A percentile compares a stretch with the other conserved stretches of the same genome.
phyloP scores from a whole-genome alignment of 2,797 vertebrate genomes.

The Sorex maritimensis region DNA sequence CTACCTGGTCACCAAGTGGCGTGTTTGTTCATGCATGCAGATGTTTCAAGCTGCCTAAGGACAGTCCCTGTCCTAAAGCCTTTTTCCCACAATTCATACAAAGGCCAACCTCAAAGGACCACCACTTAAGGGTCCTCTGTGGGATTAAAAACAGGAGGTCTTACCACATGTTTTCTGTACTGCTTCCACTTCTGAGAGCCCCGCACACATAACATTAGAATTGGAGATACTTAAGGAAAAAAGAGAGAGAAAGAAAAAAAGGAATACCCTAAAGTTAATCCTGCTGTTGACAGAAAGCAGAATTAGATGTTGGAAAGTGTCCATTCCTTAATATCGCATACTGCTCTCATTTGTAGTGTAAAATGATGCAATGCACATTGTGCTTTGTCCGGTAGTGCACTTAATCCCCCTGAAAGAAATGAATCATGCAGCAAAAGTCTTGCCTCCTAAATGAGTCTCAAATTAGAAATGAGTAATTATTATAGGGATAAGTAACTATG shows the following conservation, averaged over 20 bases:
- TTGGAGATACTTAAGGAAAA: conserved; percentile 72
- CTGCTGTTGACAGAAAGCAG: conserved; percentile 85
- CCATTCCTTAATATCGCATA: conserved; percentile 82
- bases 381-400: conserved; percentile 81
- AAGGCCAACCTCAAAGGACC: conserved; percentile 78
- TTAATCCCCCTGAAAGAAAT: conserved; percentile 88
- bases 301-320: conserved; percentile 79
- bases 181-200: conserved; percentile 71
- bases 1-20: conserved; percentile 54
- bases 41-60: conserved; percentile 51
- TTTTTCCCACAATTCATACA: conserved; percentile 82
- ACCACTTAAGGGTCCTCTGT: conserved; percentile 72
- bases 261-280: conserved; percentile 77
- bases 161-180: conserved; percentile 74
- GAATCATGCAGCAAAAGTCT: conserved; percentile 87
- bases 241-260: conserved; percentile 15
- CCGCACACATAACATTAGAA: conserved; percentile 74
- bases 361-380: conserved; percentile 82
- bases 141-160: conserved; percentile 79
- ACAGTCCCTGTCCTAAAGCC: conserved; percentile 64
- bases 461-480: conserved; percentile 88
- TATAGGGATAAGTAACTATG: conserved; percentile 86
- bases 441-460: conserved; percentile 85
- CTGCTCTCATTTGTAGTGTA: conserved; percentile 85
- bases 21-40: background rate